These are phyloP conservation scores for Crocuta crocuta DNA, from an alignment of 2,113 vertebrate species.

Conservation along the genomic window DNA sequence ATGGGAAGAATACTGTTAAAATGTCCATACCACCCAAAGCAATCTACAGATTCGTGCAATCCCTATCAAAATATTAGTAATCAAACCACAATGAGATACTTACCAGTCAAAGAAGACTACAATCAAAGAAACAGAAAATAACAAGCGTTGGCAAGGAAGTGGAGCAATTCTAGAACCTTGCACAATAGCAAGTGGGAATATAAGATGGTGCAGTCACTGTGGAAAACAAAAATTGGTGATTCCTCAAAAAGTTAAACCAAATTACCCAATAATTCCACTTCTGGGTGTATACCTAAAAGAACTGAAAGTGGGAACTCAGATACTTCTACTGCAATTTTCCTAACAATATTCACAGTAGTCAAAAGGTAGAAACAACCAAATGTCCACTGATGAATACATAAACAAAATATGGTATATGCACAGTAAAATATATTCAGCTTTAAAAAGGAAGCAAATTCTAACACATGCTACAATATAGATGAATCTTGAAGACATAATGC, in stretches of 20 bases:
- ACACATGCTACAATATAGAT: neutral
- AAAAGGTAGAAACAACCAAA: no score
- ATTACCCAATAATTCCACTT: neutral
- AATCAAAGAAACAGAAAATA: neutral
- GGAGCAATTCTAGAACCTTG: neutral
- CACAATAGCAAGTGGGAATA: neutral
- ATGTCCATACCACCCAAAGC: neutral
- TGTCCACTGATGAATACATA: neutral
- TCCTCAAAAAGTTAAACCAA: neutral
- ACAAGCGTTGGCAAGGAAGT: neutral
- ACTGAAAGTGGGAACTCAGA: no score
- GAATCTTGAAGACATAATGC: neutral
- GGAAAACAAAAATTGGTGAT: neutral
- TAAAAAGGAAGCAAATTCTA: neutral
- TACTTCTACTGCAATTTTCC: no score
- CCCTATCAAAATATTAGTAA: neutral
- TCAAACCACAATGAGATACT: no score
- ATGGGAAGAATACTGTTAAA: neutral
- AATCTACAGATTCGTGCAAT: neutral
- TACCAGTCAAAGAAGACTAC: neutral
- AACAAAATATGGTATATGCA: neutral
- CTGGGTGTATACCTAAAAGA: no score
- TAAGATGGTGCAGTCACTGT: neutral
- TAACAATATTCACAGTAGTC: no score
- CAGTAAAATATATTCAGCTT: neutral